A percentile compares a stretch with the other conserved stretches of the same genome.
Conservation (phyloP, 1,140 invertebrate genomes). For the Nebria ingens region DNA sequence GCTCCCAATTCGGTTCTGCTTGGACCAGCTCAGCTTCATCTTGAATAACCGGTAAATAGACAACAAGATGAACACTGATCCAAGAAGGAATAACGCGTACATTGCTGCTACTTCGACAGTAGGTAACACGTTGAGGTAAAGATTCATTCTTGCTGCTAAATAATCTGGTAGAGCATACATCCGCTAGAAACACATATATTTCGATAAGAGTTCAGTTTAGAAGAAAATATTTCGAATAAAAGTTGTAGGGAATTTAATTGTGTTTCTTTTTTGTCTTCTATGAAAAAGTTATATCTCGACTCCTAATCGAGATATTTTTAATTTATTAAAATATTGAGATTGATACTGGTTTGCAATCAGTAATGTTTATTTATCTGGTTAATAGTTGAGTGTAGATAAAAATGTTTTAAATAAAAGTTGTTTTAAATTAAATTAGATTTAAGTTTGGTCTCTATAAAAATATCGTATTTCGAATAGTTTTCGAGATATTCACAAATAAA, state of each 20-base stretch:
- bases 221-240: constrained; percentile 13
- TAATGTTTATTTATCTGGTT: too few species aligned
- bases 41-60: constrained; percentile 26
- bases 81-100: constrained; percentile 46
- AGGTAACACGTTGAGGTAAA: constrained; percentile 61
- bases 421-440: background rate
- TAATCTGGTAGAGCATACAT: constrained; percentile 52
- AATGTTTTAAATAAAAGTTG: background rate
- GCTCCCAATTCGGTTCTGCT: background rate
- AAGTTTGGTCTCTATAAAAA: background rate
- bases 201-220: constrained; percentile 27
- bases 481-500: too few species aligned
- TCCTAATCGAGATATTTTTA: background rate
- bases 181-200: too few species aligned
- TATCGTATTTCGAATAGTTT: background rate
- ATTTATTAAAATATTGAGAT: background rate
- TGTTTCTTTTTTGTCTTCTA: background rate
- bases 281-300: background rate
- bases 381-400: too few species aligned
- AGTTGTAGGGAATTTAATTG: too few species aligned
- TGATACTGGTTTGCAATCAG: too few species aligned
- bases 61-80: constrained; percentile 39
- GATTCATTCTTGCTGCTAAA: constrained; percentile 51
- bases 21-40: constrained; percentile 10
- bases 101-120: constrained; percentile 42